phyloP scores from a whole-genome alignment of 2,888 invertebrate species.

The Cryptophagus acutangulus region DNA sequence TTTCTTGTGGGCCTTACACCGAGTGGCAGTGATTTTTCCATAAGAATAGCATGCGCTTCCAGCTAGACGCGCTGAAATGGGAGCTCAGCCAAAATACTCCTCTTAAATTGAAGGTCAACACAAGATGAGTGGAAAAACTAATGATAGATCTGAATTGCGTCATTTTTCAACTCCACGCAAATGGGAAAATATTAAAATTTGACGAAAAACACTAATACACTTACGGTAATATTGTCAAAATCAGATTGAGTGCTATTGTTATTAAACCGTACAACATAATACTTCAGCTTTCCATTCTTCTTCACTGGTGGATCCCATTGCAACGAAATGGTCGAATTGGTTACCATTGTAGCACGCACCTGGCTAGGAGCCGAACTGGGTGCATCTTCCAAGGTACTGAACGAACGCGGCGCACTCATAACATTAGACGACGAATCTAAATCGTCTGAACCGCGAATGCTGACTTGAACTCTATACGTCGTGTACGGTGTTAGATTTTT shows the following conservation, averaged over 20 bases:
- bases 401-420: slow-evolving; percentile 57
- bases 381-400: slow-evolving; percentile 69
- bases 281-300: slow-evolving; percentile 68
- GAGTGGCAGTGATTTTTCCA: no score
- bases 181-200: no score
- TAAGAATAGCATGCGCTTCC: no score
- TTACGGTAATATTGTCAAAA: no score
- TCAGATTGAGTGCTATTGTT: no score
- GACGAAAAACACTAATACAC: no score
- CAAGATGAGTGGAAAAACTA: no score
- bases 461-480: slow-evolving; percentile 66
- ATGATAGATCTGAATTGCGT: slow-evolving; percentile 9
- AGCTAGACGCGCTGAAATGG: no score
- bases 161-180: slow-evolving; percentile 5
- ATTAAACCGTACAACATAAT: slow-evolving; percentile 49
- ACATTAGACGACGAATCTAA: slow-evolving; percentile 50
- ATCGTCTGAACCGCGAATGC: slow-evolving; percentile 53
- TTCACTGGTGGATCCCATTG: slow-evolving; percentile 65
- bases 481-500: slow-evolving; percentile 66
- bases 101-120: no score
- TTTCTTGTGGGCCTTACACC: no score
- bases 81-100: no score
- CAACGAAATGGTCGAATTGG: slow-evolving; percentile 59
- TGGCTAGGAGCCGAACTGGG: slow-evolving; percentile 55
- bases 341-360: slow-evolving; percentile 55